Base-by-base conservation (phyloP, 2,113 vertebrate genomes). In the Etheostoma cragini region DNA sequence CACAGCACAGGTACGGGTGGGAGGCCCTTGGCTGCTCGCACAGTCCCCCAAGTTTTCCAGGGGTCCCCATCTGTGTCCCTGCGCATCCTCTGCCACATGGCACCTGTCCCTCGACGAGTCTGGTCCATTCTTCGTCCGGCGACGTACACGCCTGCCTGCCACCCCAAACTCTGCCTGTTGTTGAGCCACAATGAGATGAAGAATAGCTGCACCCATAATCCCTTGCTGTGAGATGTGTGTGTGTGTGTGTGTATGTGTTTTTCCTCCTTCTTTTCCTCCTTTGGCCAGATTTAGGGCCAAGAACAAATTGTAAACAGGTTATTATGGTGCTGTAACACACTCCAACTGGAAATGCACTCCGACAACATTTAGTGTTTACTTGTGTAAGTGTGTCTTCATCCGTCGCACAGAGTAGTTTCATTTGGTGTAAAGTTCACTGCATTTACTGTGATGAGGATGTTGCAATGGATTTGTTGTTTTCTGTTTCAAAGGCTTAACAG, bases 121-220 rank as follows among this genome's bases (percentile, higher is more conserved):
- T 96, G 95, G 89, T 96, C 95, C 94, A 96, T 96, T 96, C 95
- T 96, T 95, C 64, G 88, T 88, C 89, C 90, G 87, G 88, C 92
- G 60, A 85, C 86, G 81, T 80, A 87, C 89, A 88, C 85, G 91
- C 91, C 90, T 91, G 92, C 89, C 84, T 91, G 90, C 89, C 93
- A 88, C 90, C 90, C 83, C 88, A 84, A 85, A 92, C 92, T 84
- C 86, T 76, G 93, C 91, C 94, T 94, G 95, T 95, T 95, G 94
- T 94, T 91, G 90, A 91, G 91, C 91, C 92, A 96, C 95, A 95
- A 95, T 96, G 92, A 94, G 92, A 89, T 87, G 87, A 92, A 96
- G 92, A 96, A 95, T 93, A 88, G 91, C 92, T 88, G 91, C 92
- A 93, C 93, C 93, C 93, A 89, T 95, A 95, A 96, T 95, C 95